Evolutionary conservation across 2,797 vertebrate genomes (phyloP).

Genomic region (Erpetoichthys calabaricus): DNA sequence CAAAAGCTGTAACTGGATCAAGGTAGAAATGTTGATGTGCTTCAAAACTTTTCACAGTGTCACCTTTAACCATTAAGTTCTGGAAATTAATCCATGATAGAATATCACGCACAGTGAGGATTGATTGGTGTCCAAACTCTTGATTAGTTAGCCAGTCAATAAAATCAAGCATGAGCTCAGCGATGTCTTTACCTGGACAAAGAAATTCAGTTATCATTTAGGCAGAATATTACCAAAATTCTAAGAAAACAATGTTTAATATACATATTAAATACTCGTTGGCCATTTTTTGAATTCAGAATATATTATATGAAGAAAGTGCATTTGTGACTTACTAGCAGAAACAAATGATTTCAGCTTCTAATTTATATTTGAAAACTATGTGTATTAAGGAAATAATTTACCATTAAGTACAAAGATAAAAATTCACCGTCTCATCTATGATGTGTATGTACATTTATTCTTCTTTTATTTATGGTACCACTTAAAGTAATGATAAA

Average conservation of each 20-base stretch:
- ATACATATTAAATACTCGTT: too few relatives aligned
- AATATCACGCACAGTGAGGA: slow-evolving; percentile 79
- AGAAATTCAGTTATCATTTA: neutral
- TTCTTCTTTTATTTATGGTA: too few relatives aligned
- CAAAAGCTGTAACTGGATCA: slow-evolving; percentile 61
- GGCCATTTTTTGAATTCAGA: too few relatives aligned
- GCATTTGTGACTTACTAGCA: too few relatives aligned
- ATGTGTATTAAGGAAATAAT: neutral
- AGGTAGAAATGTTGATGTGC: slow-evolving; percentile 38
- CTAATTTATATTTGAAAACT: too few relatives aligned
- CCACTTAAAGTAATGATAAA: too few relatives aligned
- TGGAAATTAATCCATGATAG: slow-evolving; percentile 89
- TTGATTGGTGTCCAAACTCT: slow-evolving; percentile 77
- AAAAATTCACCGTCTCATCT: neutral
- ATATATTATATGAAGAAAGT: too few relatives aligned
- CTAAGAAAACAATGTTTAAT: neutral
- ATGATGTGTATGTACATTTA: too few relatives aligned
- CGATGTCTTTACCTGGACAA: slow-evolving; percentile 60
- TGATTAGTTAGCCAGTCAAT: slow-evolving; percentile 79
- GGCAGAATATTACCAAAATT: neutral
- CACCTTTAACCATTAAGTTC: slow-evolving; percentile 57
- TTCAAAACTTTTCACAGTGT: slow-evolving; percentile 38
- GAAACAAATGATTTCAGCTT: too few relatives aligned
- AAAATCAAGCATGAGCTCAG: slow-evolving; percentile 85
- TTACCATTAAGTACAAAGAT: neutral